Percentiles rank a stretch among this genome's conserved stretches.
Evolutionary conservation across 2,888 invertebrate genomes (phyloP).

Genomic region (Nezara viridula): DNA sequence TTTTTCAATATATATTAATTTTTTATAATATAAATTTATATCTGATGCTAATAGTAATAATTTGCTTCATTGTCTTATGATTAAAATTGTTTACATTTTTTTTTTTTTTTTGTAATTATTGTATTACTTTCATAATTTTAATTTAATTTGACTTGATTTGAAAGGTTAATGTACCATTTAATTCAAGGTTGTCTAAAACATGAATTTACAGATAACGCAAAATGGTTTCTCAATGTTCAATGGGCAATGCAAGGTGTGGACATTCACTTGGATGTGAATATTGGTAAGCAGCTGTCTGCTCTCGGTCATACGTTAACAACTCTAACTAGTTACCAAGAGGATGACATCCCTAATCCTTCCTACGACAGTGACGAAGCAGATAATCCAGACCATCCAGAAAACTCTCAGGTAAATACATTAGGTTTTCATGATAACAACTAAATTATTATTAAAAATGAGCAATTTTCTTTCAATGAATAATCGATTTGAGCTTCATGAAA

Average conservation of each 20-base stretch:
- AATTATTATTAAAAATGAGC: not conserved
- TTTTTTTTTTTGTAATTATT: too few relatives aligned
- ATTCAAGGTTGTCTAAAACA: not conserved
- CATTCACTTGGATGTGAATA: constrained; percentile 94
- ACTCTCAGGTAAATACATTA: constrained; percentile 65
- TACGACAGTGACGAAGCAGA: constrained; percentile 86
- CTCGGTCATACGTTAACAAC: constrained; percentile 96
- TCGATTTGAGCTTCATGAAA: too few relatives aligned
- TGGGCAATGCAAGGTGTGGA: constrained; percentile 99
- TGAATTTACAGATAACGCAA: constrained; percentile 83
- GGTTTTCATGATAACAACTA: not conserved
- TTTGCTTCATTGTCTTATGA: not conserved
- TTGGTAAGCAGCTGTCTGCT: constrained; percentile 95
- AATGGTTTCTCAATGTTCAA: constrained; percentile 97
- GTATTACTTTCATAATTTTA: too few relatives aligned
- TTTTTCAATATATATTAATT: not conserved
- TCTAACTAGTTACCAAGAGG: constrained; percentile 90
- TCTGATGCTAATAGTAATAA: not conserved
- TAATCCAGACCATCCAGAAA: constrained; percentile 66
- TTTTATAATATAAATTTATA: not conserved
- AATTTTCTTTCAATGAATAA: not conserved
- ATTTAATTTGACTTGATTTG: too few relatives aligned
- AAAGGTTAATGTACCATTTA: too few relatives aligned
- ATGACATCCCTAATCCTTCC: constrained; percentile 78
- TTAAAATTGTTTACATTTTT: too few relatives aligned